phyloP scores from a whole-genome alignment of 2,888 invertebrate genomes.

The Apotomis turbidana region DNA sequence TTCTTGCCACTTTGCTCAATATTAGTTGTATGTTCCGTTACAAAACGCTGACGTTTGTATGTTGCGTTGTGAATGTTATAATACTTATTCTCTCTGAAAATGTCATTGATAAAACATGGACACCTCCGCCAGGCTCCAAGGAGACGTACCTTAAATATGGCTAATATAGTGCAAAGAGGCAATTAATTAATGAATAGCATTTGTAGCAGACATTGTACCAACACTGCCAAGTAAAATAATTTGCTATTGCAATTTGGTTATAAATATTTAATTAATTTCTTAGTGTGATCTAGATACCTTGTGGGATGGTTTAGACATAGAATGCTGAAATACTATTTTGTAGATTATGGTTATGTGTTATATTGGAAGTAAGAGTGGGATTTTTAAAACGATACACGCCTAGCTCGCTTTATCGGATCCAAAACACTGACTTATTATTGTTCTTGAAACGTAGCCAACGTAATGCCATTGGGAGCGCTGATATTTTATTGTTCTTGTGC shows the following conservation, averaged over 20 bases:
- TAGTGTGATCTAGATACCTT: conserved; percentile 51
- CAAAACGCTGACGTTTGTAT: neutral
- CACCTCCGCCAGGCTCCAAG: too few species aligned
- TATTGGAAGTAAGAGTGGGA: conserved; percentile 8
- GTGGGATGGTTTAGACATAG: conserved; percentile 54
- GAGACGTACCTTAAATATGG: neutral
- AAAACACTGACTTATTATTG: too few species aligned
- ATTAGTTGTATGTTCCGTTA: neutral
- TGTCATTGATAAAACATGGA: too few species aligned
- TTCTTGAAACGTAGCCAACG: too few species aligned
- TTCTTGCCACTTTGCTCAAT: conserved; percentile 3
- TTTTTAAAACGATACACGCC: neutral
- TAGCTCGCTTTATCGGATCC: neutral
- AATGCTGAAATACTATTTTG: conserved; percentile 58
- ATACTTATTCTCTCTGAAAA: neutral
- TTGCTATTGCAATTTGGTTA: conserved; percentile 62
- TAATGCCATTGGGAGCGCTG: neutral
- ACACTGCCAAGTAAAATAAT: conserved; percentile 47
- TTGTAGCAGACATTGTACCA: conserved; percentile 50
- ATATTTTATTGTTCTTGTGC: too few species aligned
- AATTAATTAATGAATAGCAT: conserved; percentile 4
- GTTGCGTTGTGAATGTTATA: too few species aligned
- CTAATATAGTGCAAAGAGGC: neutral
- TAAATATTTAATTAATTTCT: conserved; percentile 47
- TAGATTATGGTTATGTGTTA: conserved; percentile 42